Evolutionary conservation across 2,113 vertebrate genomes (phyloP).

Genomic region (Clarias batrachus): DNA sequence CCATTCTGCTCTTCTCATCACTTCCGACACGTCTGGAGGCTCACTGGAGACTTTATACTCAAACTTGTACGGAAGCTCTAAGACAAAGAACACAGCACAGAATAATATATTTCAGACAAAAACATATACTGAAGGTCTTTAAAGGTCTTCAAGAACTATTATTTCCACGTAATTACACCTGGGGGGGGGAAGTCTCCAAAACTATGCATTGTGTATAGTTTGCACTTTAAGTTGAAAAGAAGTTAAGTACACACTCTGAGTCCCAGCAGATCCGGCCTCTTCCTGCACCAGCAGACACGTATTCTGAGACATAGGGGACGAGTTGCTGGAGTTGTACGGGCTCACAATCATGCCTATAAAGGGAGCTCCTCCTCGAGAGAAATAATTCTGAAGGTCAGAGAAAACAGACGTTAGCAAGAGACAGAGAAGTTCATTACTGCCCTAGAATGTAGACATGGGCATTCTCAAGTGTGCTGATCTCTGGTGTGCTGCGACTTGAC

Average conservation of each 20-base stretch:
- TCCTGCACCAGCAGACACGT: conserved; percentile 92
- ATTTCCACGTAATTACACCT: not conserved
- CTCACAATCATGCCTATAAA: conserved; percentile 99
- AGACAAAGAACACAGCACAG: conserved; percentile 18
- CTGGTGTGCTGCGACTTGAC: not conserved
- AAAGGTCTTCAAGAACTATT: not conserved
- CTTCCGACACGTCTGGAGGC: conserved; percentile 84
- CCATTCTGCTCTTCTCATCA: conserved; percentile 90
- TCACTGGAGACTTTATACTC: conserved; percentile 83
- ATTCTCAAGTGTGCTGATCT: not conserved
- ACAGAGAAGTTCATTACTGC: not conserved
- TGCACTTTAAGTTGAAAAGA: not conserved
- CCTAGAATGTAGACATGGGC: not conserved
- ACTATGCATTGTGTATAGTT: not conserved
- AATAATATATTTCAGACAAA: not conserved
- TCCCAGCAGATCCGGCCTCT: conserved; percentile 76
- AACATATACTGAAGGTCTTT: not conserved
- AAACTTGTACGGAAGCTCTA: conserved; percentile 94
- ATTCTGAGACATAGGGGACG: conserved; percentile 89
- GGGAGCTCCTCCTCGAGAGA: conserved; percentile 93
- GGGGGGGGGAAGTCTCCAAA: not conserved
- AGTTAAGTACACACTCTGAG: conserved; percentile 80
- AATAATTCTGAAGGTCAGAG: conserved; percentile 82
- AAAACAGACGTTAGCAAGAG: not conserved
- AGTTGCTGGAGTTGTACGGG: conserved; percentile 89